A percentile compares a stretch with the other conserved stretches of the same genome.
Conservation (phyloP, 37 sponge, comb jelly and placozoan genomes). For the Chondrosia reniformis region DNA sequence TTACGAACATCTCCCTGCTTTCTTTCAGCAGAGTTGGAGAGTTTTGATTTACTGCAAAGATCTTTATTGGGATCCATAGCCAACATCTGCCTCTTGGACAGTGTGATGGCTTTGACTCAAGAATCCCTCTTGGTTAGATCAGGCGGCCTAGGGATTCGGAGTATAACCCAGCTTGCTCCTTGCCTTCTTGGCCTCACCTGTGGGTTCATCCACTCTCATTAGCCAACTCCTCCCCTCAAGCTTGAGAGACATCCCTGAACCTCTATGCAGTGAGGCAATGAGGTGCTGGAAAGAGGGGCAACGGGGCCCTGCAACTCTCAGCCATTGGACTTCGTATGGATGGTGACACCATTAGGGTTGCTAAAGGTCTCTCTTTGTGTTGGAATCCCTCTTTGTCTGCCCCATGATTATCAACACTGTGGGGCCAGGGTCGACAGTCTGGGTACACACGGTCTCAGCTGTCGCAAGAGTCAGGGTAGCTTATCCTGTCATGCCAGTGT, state of each 20-base stretch:
- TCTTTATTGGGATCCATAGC: conserved; percentile 7
- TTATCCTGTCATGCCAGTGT: conserved; percentile 11
- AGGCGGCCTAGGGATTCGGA: conserved; percentile 50
- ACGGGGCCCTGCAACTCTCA: too few species aligned
- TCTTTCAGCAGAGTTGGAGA: background rate
- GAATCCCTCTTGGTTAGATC: conserved; percentile 25
- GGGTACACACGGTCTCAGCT: conserved; percentile 25
- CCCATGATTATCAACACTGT: conserved; percentile 35
- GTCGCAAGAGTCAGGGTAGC: conserved; percentile 13
- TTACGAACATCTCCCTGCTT: conserved; percentile 45
- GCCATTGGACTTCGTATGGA: too few species aligned
- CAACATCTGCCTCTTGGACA: conserved; percentile 15
- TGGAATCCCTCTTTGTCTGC: conserved; percentile 25
- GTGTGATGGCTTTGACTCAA: conserved; percentile 29
- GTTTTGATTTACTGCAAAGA: conserved; percentile 7
- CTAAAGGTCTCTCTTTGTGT: conserved; percentile 35
- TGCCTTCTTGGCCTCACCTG: conserved; percentile 44
- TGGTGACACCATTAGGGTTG: too few species aligned
- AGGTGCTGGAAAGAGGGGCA: conserved; percentile 7
- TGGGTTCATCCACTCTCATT: conserved; percentile 20
- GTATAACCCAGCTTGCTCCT: conserved; percentile 25
- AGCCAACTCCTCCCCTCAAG: background rate
- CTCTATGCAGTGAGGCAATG: background rate
- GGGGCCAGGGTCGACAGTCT: conserved; percentile 18
- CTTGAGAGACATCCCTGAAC: background rate